phyloP scores from a whole-genome alignment of 2,113 vertebrate genomes.

The Cryptomyrus ogoouensis region DNA sequence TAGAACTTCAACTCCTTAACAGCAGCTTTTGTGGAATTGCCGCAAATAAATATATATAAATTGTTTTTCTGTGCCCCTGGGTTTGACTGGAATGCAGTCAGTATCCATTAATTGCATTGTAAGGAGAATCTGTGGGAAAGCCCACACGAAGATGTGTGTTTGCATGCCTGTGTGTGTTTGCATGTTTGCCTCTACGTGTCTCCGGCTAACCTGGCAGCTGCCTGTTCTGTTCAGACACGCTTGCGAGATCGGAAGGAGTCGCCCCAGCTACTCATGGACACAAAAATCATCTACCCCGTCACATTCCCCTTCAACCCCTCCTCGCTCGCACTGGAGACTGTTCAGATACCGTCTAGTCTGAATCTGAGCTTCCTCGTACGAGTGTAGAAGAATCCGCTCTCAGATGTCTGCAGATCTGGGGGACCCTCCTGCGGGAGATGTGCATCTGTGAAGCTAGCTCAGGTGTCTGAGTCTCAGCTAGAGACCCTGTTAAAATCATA shows the following conservation, averaged over 20 bases:
- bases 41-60: neutral
- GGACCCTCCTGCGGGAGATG: neutral
- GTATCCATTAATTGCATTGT: neutral
- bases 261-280: constrained; percentile 94
- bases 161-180: neutral
- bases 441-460: neutral
- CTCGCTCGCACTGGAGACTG: constrained; percentile 88
- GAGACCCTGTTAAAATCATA: neutral
- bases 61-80: neutral
- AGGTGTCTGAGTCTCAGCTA: neutral
- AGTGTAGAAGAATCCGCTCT: constrained; percentile 57
- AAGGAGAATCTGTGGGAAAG: neutral
- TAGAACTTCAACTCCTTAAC: neutral
- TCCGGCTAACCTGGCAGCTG: neutral
- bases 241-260: constrained; percentile 89
- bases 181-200: neutral
- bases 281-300: constrained; percentile 93
- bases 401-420: constrained; percentile 14
- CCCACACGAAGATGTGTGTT: neutral
- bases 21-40: neutral
- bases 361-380: constrained; percentile 86
- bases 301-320: constrained; percentile 96
- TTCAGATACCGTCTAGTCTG: constrained; percentile 90
- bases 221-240: constrained; percentile 67
- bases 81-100: neutral